A percentile compares a stretch with the other conserved stretches of the same genome.
Evolutionary conservation across 64 coral and sea anemone species (phyloP).

Genomic region (Porites lutea): DNA sequence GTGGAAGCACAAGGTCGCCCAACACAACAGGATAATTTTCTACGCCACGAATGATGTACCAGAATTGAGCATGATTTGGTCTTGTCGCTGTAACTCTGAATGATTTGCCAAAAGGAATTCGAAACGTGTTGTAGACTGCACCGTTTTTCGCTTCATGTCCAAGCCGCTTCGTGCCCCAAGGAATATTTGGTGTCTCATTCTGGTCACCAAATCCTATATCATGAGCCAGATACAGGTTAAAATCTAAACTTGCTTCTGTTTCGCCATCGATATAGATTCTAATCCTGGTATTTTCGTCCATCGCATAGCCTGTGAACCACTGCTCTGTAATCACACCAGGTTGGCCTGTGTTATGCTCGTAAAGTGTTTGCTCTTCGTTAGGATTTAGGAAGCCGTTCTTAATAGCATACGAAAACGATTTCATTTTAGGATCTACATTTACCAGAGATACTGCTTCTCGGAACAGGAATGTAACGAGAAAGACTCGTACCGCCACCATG

Average conservation of each 20-base stretch:
- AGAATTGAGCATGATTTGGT: not conserved
- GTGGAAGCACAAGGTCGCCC: constrained; percentile 22
- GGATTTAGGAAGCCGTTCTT: not conserved
- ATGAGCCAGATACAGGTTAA: constrained; percentile 30
- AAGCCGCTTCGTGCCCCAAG: constrained; percentile 31
- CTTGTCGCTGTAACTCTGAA: constrained; percentile 46
- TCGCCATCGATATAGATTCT: constrained; percentile 52
- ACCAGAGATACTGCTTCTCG: not conserved
- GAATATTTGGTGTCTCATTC: not conserved
- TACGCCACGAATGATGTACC: constrained; percentile 62
- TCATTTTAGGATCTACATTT: not conserved
- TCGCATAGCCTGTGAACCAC: constrained; percentile 33
- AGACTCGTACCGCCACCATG: not conserved
- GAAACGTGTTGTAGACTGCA: constrained; percentile 59
- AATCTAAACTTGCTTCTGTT: constrained; percentile 35
- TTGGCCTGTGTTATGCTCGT: constrained; percentile 25
- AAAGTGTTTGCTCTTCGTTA: constrained; percentile 10
- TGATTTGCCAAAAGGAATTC: constrained; percentile 52
- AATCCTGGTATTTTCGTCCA: constrained; percentile 36
- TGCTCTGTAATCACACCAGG: constrained; percentile 45
- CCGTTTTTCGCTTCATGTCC: constrained; percentile 44
- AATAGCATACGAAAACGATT: constrained; percentile 27
- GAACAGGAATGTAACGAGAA: not conserved
- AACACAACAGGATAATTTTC: constrained; percentile 27
- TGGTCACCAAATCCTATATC: not conserved